A percentile compares a stretch with the other conserved stretches of the same genome.
Conservation (phyloP, 2,888 invertebrate genomes). For the Hylaea fasciaria region DNA sequence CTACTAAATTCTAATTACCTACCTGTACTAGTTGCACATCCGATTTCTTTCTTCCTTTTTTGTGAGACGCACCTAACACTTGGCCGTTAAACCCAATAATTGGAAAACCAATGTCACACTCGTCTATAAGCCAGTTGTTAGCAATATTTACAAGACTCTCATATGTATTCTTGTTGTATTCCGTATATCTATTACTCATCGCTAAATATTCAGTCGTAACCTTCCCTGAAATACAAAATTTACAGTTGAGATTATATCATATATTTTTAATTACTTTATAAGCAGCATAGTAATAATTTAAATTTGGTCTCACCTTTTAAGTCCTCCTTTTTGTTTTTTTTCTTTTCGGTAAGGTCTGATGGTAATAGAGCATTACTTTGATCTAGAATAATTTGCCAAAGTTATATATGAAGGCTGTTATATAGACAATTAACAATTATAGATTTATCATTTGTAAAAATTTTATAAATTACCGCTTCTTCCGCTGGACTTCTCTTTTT, state of each 20-base stretch:
- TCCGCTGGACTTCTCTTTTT: constrained; percentile 45
- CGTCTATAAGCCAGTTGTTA: constrained; percentile 73
- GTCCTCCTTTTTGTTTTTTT: constrained; percentile 71
- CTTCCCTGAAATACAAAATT: constrained; percentile 49
- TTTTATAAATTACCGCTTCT: constrained; percentile 20
- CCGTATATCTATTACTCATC: constrained; percentile 70
- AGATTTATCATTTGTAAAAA: background rate
- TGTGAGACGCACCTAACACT: constrained; percentile 60
- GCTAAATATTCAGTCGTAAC: constrained; percentile 60
- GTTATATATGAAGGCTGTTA: no score
- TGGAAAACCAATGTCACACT: constrained; percentile 66
- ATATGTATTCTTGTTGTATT: constrained; percentile 70
- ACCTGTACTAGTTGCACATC: constrained; percentile 59
- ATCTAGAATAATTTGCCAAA: constrained; percentile 38
- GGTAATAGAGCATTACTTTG: constrained; percentile 55
- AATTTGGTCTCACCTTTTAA: constrained; percentile 52
- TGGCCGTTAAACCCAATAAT: constrained; percentile 67
- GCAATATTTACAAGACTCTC: constrained; percentile 70
- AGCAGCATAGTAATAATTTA: no score
- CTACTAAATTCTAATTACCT: constrained; percentile 45
- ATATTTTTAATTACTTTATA: no score
- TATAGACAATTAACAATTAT: no score
- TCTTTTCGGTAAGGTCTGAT: constrained; percentile 61
- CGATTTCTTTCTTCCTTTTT: constrained; percentile 73
- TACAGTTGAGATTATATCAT: background rate